A percentile compares a stretch with the other conserved stretches of the same genome.
Evolutionary conservation across 2,113 vertebrate species (phyloP).

Genomic region (Psammodynastes pulverulentus): DNA sequence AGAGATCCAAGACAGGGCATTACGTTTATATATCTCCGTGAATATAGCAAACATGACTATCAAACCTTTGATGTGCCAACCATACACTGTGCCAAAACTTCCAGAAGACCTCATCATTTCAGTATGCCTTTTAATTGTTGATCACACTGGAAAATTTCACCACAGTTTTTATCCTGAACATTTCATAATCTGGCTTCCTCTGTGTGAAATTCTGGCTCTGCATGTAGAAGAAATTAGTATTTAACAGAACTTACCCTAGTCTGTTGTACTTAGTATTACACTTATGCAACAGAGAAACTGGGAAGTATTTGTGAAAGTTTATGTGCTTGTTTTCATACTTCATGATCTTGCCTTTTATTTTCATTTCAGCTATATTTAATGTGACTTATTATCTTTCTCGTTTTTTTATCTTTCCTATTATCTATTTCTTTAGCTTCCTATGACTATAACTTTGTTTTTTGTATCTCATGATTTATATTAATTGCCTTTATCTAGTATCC

Average conservation of each 20-base stretch:
- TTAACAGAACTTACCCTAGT: not conserved
- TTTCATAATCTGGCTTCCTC: constrained; percentile 16
- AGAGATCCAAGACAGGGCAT: not conserved
- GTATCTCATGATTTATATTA: too few species aligned
- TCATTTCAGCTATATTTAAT: not conserved
- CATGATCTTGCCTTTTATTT: not conserved
- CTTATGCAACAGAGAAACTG: not conserved
- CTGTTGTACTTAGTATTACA: not conserved
- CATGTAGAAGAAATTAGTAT: constrained; percentile 9
- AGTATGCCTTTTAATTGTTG: not conserved
- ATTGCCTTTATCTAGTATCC: too few species aligned
- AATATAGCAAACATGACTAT: not conserved
- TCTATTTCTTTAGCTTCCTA: too few species aligned
- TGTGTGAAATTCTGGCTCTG: constrained; percentile 1
- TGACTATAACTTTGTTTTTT: too few species aligned
- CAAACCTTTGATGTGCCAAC: not conserved
- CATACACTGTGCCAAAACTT: not conserved
- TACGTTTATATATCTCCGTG: not conserved
- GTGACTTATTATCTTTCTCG: too few species aligned
- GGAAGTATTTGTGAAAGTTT: constrained; percentile 8
- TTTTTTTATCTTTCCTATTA: too few species aligned
- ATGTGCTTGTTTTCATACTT: not conserved
- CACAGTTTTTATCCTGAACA: not conserved
- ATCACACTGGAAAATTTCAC: not conserved
- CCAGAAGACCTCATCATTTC: not conserved